Percentiles rank a stretch among this genome's conserved stretches.
These are phyloP conservation scores for Catocala sponsa DNA, from an alignment of 2,888 invertebrate species.

Conservation along the genomic window DNA sequence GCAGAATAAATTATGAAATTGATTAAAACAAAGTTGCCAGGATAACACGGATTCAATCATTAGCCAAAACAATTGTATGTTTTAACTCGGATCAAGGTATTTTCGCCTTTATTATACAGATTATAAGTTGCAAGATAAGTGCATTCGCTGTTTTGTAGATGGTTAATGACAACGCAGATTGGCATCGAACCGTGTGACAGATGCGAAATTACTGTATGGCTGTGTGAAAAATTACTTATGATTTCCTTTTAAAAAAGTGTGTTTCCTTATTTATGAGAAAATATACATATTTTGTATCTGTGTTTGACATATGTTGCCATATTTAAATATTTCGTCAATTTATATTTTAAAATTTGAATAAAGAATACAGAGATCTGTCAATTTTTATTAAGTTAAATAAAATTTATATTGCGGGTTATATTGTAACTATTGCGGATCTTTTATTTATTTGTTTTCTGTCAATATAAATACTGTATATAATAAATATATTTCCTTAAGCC, in stretches of 20 bases:
- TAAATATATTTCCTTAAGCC: too few relatives aligned
- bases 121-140: background rate
- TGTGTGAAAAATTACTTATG: conserved; percentile 65
- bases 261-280: conserved; percentile 28
- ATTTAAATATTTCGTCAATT: conserved; percentile 5
- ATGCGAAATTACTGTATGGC: conserved; percentile 61
- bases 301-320: background rate
- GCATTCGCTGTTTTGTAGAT: conserved; percentile 25
- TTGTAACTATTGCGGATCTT: background rate
- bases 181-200: conserved; percentile 64
- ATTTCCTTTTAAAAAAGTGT: conserved; percentile 35
- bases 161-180: conserved; percentile 61
- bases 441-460: too few relatives aligned
- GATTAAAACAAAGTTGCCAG: conserved; percentile 43
- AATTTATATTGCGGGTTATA: background rate
- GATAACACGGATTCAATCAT: conserved; percentile 40
- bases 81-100: background rate
- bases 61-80: conserved; percentile 31
- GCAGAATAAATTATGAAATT: conserved; percentile 41
- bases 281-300: background rate
- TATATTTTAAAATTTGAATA: conserved; percentile 7
- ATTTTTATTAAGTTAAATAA: background rate
- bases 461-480: too few relatives aligned
- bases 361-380: background rate
- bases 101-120: conserved; percentile 6